A percentile compares a stretch with the other conserved stretches of the same genome.
phyloP scores from a whole-genome alignment of 2,797 vertebrate species.

The Xenopus petersii region DNA sequence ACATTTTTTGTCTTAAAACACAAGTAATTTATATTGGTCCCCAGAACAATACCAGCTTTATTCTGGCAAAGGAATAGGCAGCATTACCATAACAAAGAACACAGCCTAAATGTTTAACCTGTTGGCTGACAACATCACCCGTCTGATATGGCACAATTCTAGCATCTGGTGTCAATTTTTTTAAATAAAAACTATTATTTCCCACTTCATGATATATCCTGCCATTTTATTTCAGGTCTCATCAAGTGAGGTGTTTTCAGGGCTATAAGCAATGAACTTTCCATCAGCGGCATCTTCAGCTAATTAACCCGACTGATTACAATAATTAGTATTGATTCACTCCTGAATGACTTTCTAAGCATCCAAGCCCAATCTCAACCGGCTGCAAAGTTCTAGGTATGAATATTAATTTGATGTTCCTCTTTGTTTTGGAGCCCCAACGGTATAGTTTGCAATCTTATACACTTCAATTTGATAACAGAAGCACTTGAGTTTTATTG shows the following conservation, averaged over 20 bases:
- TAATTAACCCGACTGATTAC: slow-evolving; percentile 82
- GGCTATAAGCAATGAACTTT: slow-evolving; percentile 72
- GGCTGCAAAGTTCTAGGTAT: slow-evolving; percentile 70
- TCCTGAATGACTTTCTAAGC: slow-evolving; percentile 74
- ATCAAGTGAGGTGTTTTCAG: slow-evolving; percentile 68
- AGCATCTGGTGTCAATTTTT: slow-evolving; percentile 8
- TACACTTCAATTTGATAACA: slow-evolving; percentile 53
- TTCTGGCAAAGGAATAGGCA: not conserved
- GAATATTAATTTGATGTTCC: slow-evolving; percentile 69
- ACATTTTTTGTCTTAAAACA: not conserved
- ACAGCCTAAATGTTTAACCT: slow-evolving; percentile 6
- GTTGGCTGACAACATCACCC: not conserved
- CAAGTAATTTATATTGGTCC: not conserved
- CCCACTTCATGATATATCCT: slow-evolving; percentile 49
- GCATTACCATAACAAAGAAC: not conserved
- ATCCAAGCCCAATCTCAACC: slow-evolving; percentile 69
- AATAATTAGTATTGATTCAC: slow-evolving; percentile 81
- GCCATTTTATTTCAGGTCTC: slow-evolving; percentile 61
- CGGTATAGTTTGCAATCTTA: slow-evolving; percentile 61
- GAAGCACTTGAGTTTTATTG: slow-evolving; percentile 50
- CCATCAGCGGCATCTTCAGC: slow-evolving; percentile 72
- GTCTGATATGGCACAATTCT: not conserved
- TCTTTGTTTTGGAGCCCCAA: slow-evolving; percentile 65
- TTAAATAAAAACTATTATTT: slow-evolving; percentile 42
- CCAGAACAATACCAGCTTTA: not conserved